These are phyloP conservation scores for Margarornis squamiger DNA, from an alignment of 2,797 vertebrate genomes.

Conservation along the genomic window DNA sequence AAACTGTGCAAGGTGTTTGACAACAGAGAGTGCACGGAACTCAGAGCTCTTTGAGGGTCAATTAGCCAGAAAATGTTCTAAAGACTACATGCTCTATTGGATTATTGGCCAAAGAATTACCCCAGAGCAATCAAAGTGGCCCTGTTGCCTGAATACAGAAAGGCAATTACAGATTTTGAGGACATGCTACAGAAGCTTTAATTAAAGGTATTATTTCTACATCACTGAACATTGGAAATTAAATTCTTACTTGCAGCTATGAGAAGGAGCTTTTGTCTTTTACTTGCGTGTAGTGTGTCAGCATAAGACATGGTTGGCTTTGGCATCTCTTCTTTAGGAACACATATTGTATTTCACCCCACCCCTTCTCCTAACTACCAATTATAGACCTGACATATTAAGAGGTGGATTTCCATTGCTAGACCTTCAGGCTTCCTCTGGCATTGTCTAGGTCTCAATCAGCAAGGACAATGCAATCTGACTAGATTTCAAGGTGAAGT, in stretches of 20 bases:
- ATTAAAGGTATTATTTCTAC: conserved; percentile 81
- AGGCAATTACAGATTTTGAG: conserved; percentile 73
- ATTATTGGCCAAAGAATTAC: conserved; percentile 75
- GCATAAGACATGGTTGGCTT: neutral
- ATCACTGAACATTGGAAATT: conserved; percentile 77
- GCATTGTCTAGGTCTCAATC: neutral
- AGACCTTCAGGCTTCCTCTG: conserved; percentile 16
- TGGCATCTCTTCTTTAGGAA: conserved; percentile 7
- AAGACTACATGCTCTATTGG: conserved; percentile 73
- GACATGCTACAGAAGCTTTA: conserved; percentile 77
- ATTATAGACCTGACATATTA: neutral
- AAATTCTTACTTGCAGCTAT: conserved; percentile 72
- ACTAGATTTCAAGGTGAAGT: conserved; percentile 8
- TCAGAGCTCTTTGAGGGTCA: conserved; percentile 79
- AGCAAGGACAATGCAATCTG: neutral
- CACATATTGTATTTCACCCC: neutral
- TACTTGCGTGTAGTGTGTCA: conserved; percentile 9
- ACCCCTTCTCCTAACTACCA: neutral
- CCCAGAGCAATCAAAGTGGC: conserved; percentile 73
- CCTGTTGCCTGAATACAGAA: conserved; percentile 53
- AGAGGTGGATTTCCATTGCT: neutral
- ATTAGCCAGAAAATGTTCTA: conserved; percentile 85
- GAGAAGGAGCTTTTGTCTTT: conserved; percentile 69
- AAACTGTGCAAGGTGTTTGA: conserved; percentile 79
- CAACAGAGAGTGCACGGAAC: conserved; percentile 64